A percentile compares a stretch with the other conserved stretches of the same genome.
These are phyloP conservation scores for Cinclus cinclus DNA, from an alignment of 2,113 vertebrate genomes.

Conservation along the genomic window DNA sequence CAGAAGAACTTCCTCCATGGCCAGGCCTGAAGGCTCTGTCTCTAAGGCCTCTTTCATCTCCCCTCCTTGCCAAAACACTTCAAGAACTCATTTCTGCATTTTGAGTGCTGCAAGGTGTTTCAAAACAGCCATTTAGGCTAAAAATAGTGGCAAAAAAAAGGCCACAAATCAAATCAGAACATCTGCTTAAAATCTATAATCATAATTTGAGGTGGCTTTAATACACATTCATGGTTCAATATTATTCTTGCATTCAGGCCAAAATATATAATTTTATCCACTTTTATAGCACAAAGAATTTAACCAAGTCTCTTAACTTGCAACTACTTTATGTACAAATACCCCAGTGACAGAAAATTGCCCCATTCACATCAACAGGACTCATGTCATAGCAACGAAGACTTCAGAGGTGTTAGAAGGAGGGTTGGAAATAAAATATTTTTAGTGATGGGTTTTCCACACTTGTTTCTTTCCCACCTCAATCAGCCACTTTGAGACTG, in stretches of 20 bases:
- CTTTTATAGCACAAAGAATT: neutral
- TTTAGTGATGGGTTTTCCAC: neutral
- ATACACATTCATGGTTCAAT: neutral
- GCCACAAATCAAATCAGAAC: neutral
- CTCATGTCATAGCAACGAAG: neutral
- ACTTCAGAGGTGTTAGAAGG: neutral
- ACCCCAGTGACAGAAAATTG: neutral
- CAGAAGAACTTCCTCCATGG: neutral
- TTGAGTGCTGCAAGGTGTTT: neutral
- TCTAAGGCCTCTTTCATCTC: neutral
- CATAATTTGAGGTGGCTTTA: neutral
- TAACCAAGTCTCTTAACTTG: neutral
- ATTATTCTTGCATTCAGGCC: neutral
- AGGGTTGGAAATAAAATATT: neutral
- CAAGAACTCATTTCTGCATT: neutral
- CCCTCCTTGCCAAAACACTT: neutral
- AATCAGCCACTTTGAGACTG: neutral
- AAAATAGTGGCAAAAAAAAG: neutral
- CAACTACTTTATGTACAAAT: neutral
- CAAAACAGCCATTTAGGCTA: neutral
- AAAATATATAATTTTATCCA: neutral
- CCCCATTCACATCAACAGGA: neutral
- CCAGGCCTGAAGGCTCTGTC: neutral
- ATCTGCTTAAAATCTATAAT: slow-evolving; percentile 16
- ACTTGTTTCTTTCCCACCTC: neutral